These are phyloP conservation scores for Eupeodes luniger DNA, from an alignment of 2,888 invertebrate species.

Conservation along the genomic window DNA sequence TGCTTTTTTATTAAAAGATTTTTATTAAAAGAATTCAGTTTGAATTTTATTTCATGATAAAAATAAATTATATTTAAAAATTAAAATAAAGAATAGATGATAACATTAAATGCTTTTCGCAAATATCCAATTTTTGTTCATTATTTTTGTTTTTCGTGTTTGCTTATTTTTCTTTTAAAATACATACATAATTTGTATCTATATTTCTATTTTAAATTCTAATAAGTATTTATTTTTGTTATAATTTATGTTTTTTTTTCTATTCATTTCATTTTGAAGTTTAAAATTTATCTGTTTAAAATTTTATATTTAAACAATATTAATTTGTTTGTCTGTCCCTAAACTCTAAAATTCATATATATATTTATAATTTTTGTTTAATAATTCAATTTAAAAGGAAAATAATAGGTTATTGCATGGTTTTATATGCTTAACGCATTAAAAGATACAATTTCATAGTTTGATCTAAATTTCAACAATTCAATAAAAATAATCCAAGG, in stretches of 20 bases:
- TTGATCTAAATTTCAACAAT: conserved; percentile 18
- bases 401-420: conserved; percentile 10
- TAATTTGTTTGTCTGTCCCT: conserved; percentile 28
- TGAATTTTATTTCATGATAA: conserved; percentile 68
- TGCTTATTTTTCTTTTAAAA: neutral
- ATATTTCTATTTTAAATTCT: conserved; percentile 47
- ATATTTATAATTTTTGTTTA: conserved; percentile 21
- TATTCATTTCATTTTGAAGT: conserved; percentile 13
- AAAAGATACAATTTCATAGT: conserved; percentile 4
- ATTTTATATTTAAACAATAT: conserved; percentile 45
- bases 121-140: conserved; percentile 35
- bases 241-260: conserved; percentile 49
- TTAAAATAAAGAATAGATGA: conserved; percentile 44
- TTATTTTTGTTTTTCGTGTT: neutral
- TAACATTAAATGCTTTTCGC: conserved; percentile 65
- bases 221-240: conserved; percentile 42
- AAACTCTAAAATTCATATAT: conserved; percentile 45
- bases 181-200: conserved; percentile 39
- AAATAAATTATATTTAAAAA: conserved; percentile 63
- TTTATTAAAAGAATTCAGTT: conserved; percentile 49
- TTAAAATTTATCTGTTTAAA: conserved; percentile 45
- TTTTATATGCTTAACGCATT: conserved; percentile 20
- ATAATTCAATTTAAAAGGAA: conserved; percentile 24
- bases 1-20: neutral
- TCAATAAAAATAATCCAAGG: conserved; percentile 11